phyloP scores from a whole-genome alignment of 2,888 invertebrate genomes.

The Sinodicranocentrus sp. region DNA sequence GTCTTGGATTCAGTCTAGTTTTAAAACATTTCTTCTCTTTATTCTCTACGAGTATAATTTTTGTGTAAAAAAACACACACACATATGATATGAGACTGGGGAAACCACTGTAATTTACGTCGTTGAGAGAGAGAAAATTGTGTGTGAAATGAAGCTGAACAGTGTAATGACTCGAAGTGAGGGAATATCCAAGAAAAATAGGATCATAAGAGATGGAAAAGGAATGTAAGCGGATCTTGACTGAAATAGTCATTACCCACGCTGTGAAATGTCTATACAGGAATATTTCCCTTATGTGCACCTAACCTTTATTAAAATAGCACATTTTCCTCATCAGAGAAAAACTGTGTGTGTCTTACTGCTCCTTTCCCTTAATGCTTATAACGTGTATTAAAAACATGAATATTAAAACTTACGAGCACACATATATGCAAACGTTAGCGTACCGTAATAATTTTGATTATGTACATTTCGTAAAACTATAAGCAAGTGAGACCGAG shows the following conservation, averaged over 20 bases:
- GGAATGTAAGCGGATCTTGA: not conserved
- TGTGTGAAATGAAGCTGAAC: constrained; percentile 29
- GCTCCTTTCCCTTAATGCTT: not conserved
- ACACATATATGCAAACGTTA: not conserved
- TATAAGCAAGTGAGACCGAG: not conserved
- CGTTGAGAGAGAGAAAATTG: not conserved
- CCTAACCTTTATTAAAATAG: not conserved
- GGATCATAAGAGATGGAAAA: constrained; percentile 2
- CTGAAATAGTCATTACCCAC: not conserved
- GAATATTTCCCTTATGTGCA: not conserved
- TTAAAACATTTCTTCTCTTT: not conserved
- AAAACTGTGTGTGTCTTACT: not conserved
- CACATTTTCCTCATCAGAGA: not conserved
- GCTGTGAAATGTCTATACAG: too few species aligned
- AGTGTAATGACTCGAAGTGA: constrained; percentile 8
- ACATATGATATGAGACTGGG: not conserved
- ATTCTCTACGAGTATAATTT: not conserved
- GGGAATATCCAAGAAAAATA: not conserved
- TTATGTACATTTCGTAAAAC: not conserved
- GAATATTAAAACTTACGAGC: not conserved
- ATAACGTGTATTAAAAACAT: not conserved
- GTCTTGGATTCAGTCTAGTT: too few species aligned
- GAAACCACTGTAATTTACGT: constrained; percentile 3
- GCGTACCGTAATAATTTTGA: not conserved
- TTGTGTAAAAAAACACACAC: not conserved